Conservation (phyloP, 2,888 invertebrate genomes). For the Coleophora flavipennella region DNA sequence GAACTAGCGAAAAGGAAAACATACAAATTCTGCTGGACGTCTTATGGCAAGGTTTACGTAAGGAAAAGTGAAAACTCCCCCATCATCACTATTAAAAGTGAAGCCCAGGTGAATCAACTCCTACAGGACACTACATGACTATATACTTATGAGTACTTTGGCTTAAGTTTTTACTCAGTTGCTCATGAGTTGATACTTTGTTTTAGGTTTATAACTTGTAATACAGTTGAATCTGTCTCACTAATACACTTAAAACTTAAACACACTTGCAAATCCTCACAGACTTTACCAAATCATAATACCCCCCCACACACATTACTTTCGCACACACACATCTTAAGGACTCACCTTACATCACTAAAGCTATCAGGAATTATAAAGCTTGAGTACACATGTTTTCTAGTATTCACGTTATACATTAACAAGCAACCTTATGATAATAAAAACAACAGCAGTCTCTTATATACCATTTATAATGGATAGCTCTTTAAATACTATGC, state of each 20-base stretch:
- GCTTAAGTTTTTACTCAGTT: not conserved
- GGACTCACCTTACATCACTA: too few species aligned
- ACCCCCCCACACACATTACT: not conserved
- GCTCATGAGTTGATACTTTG: not conserved
- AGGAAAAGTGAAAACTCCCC: constrained; percentile 11
- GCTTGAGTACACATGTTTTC: too few species aligned
- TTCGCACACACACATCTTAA: too few species aligned
- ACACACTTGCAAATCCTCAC: not conserved
- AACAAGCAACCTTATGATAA: too few species aligned
- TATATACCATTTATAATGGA: too few species aligned
- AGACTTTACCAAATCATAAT: not conserved
- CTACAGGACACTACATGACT: not conserved
- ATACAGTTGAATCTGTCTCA: not conserved
- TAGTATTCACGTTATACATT: too few species aligned
- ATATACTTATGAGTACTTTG: not conserved
- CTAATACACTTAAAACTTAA: not conserved
- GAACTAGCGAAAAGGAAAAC: constrained; percentile 9
- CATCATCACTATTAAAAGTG: constrained; percentile 11
- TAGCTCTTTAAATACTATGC: too few species aligned
- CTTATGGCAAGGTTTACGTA: constrained; percentile 14
- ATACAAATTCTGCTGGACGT: constrained; percentile 15
- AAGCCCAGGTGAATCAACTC: not conserved
- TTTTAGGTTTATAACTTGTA: not conserved
- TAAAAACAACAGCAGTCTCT: too few species aligned
- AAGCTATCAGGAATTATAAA: too few species aligned